These are phyloP conservation scores for Cyphomyrus discorhynchus DNA, from an alignment of 2,113 vertebrate species.

Conservation along the genomic window DNA sequence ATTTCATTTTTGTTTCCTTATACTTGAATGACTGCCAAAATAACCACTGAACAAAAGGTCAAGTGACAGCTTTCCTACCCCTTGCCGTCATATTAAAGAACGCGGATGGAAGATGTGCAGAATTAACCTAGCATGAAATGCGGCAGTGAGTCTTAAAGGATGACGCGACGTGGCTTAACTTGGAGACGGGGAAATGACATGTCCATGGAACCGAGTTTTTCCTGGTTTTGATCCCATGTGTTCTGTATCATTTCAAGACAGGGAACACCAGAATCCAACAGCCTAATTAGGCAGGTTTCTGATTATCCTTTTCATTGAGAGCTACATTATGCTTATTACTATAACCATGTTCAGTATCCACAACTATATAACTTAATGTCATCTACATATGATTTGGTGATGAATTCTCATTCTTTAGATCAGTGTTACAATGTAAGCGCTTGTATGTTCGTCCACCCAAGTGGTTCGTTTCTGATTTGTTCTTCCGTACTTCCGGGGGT, in stretches of 20 bases:
- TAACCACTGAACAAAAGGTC: slow-evolving; percentile 40
- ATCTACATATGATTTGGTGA: neutral
- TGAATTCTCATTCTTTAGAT: neutral
- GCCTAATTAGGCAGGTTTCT: neutral
- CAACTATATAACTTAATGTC: neutral
- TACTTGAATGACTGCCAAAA: slow-evolving; percentile 32
- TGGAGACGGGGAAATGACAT: neutral
- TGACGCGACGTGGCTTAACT: slow-evolving; percentile 7
- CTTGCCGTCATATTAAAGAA: slow-evolving; percentile 20
- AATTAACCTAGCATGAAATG: slow-evolving; percentile 38
- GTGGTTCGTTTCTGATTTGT: neutral
- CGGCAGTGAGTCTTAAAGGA: slow-evolving; percentile 31
- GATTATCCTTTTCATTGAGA: neutral
- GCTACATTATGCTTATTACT: neutral
- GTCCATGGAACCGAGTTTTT: neutral
- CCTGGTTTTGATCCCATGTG: neutral
- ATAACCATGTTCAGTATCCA: neutral
- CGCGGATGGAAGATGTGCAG: slow-evolving; percentile 8
- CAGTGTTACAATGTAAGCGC: neutral
- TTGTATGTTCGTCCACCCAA: neutral
- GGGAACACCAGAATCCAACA: neutral
- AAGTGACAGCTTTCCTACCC: slow-evolving; percentile 30
- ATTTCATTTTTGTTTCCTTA: slow-evolving; percentile 14
- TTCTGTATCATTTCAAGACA: neutral
- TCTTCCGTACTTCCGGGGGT: neutral